Base-by-base conservation (phyloP, 2,797 vertebrate species). In the Huso huso region DNA sequence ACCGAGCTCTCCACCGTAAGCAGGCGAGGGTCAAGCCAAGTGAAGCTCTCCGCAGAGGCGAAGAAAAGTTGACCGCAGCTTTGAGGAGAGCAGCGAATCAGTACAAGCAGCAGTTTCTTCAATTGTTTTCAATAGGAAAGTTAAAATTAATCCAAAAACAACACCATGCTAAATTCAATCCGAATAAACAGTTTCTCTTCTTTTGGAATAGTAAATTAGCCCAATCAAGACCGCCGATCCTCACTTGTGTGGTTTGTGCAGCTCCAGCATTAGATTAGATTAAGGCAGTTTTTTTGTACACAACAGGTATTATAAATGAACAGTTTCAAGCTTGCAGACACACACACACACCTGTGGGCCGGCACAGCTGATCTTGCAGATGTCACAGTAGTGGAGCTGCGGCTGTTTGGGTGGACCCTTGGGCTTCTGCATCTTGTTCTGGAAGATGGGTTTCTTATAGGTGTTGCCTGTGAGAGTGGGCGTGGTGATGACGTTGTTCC, bases 291-390 rank as follows among this genome's bases (percentile, higher is more conserved):
- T 9, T 6, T 55, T 55, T 55, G 23, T 37, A 37, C 5, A 6
- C 8, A 55, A 4, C 52, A 9, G 52, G 3, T 55, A 9, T 55
- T 55, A 9, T 9, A 55, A n/a, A 9, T 55, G 52, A 55, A 9
- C 52, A 55, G 9, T 55, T 55, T 37, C 23, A 0, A 1, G 48
- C 10, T 1, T 3, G 4, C 75, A 72, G 60, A 18, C 15, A 18
- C 61, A 11, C 76, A 18, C 15, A 18, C 61, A 11, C 76, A 94
- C 92, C 92, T 93, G 93, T 10, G 89, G 86, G 6, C 93, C 92
- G 1, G 90, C 90, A 66, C 92, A 94, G 86, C 92, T 93, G 79
- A 93, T 91, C 80, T 89, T 93, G 80, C 93, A 94, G 77, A 94
- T 85, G 71, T 93, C 90, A 61, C 93, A 94, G 82, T 94, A 94